Evolutionary conservation across 2,797 vertebrate species (phyloP).

Genomic region (Linurgus olivaceus): DNA sequence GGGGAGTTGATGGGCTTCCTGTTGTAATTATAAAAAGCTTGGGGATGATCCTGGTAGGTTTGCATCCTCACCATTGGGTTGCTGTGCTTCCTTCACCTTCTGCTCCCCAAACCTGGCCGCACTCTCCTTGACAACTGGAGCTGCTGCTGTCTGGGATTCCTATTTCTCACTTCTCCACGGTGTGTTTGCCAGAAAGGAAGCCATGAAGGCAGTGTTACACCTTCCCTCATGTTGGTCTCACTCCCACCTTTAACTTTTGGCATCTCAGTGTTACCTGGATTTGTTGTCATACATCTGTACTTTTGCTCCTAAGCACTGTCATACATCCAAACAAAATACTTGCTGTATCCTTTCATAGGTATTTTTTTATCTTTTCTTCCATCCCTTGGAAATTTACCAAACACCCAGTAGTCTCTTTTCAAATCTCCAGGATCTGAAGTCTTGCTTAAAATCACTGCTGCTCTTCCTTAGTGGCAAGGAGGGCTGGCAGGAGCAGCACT

Average conservation of each 20-base stretch:
- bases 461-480: not conserved
- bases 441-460: not conserved
- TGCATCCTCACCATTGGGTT: not conserved
- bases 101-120: not conserved
- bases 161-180: not conserved
- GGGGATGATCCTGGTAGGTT: not conserved
- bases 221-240: not conserved
- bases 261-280: not conserved
- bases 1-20: not conserved
- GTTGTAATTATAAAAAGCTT: not conserved
- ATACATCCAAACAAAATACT: not conserved
- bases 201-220: not conserved
- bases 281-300: not conserved
- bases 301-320: not conserved
- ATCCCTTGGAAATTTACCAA: not conserved
- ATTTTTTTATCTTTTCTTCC: not conserved
- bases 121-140: not conserved
- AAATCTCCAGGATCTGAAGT: not conserved
- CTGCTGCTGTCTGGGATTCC: not conserved
- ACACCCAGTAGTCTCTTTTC: not conserved
- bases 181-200: not conserved
- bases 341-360: not conserved
- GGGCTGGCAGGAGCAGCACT: not conserved
- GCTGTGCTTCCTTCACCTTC: not conserved
- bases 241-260: not conserved